phyloP scores from a whole-genome alignment of 2,113 vertebrate species.

The Cinclus cinclus region DNA sequence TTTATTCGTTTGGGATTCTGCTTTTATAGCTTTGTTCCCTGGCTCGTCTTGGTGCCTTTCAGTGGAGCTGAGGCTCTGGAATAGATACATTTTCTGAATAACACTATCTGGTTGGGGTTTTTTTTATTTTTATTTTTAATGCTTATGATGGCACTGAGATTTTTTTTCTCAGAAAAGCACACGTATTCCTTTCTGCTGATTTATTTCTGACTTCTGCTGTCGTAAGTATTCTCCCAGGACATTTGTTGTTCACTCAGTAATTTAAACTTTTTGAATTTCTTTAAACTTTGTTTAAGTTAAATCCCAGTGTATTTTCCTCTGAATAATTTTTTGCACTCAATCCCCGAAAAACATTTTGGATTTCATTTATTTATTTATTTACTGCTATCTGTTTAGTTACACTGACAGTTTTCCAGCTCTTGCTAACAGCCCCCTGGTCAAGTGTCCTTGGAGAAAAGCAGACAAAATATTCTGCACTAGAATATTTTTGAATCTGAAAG shows the following conservation, averaged over 20 bases:
- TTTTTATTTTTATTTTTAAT: neutral
- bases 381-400: neutral
- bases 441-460: constrained; percentile 39
- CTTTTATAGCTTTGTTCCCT: constrained; percentile 2
- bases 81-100: neutral
- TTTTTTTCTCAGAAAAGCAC: constrained; percentile 2
- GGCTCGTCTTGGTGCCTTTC: neutral
- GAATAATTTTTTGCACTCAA: constrained; percentile 19
- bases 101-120: neutral
- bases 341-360: neutral
- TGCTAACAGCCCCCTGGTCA: constrained; percentile 26
- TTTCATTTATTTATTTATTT: constrained; percentile 52
- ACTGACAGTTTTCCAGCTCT: constrained; percentile 23
- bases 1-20: constrained; percentile 62
- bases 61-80: neutral
- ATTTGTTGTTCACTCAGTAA: constrained; percentile 39
- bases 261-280: constrained; percentile 57
- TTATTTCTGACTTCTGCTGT: constrained; percentile 30
- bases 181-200: constrained; percentile 17
- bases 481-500: constrained; percentile 38
- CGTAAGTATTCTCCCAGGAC: constrained; percentile 25
- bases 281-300: constrained; percentile 57
- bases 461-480: neutral
- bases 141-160: constrained; percentile 7
- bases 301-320: constrained; percentile 5